Base-by-base conservation (phyloP, 2,888 invertebrate species). In the Drosophila meridiana region DNA sequence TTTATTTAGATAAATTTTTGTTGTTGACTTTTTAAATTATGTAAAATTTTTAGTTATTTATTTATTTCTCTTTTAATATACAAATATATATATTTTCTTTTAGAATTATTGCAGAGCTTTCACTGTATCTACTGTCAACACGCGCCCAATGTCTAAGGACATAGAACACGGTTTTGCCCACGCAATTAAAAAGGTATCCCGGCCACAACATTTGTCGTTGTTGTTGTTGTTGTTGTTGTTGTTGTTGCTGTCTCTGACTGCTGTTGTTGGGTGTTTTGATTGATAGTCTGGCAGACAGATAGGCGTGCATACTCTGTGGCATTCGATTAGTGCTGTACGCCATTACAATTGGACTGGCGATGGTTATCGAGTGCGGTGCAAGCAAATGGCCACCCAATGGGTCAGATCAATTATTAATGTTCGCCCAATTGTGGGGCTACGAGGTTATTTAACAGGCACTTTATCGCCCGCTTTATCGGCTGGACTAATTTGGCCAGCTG, bases 321-420 rank as follows among this genome's bases (percentile, higher is more conserved):
- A 52, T 70, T 78, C 50, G 75, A 74, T 75, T 77, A 64, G 32
- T 42, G 70, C 14, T 43, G 36, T 58, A 50, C 48, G 66, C 77
- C 72, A 67, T 70, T 83, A 73, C 70, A 73, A 42, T 66, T 74
- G 26, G 55, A n/a, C 68, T 2, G 74, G 85, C 70, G 76, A 87
- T 73, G 76, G 55, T 63, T 79, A 76, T 79, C 79, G 50, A 34
- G 6, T 8, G 43, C 20, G 58, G 38, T 55, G 32, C 8, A 57
- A 42, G 52, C 75, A 71, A 75, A 66, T 78, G 65, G n/a, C 36
- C 47, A 11, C 4, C 66, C 61, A 28, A 11, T 55, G 66, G 65
- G 60, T 34, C 14, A 8, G 9, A 64, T 68, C n/a, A 43, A 78
- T 68, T 75, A 71, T 75, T 63, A n/a, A 78, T 63, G 59, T 43